Base-by-base conservation (phyloP, 2,113 vertebrate species). In the Merops nubicus region DNA sequence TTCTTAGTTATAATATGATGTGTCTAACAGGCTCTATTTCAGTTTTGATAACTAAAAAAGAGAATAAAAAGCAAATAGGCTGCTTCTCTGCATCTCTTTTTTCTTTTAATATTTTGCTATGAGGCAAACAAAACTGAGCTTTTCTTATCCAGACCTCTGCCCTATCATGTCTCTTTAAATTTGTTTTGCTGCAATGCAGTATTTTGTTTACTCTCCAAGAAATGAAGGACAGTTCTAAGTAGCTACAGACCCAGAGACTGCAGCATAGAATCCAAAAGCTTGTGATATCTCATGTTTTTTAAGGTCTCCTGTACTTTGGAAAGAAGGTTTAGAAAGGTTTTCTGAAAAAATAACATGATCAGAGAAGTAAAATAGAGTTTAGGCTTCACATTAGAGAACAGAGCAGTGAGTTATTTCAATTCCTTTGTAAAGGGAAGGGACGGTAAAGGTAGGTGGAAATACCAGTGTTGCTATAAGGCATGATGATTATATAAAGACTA, bases 101-200 rank as follows among this genome's bases (percentile, higher is more conserved):
- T 94, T 84, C 48, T 84, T 91, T 79, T 57, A 81, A 76, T 81
- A 82, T 93, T 89, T 94, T 94, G 53, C 89, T 92, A 64, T 18
- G 29, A 95, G 87, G 77, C 16, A 85, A 88, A 91, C 9, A 80
- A 91, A 95, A 43, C 51, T 11, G 28, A 95, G 43, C 31, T 29
- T 85, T 91, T 77, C 79, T 94, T 93, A 86, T 70, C 50, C 79
- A 85, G 81, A 91, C 83, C 91, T 96, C 91, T 95, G 59, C 62
- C 88, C 76, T 96, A 89, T 67, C 17, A 11, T 93, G 81, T 74
- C 90, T 97, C 84, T 82, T 79, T 75, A 94, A 94, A 95, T 85
- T 87, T 93, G 56, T 74, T 96, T 94, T 96, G 85, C 93, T 96
- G 97, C 97, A 98, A 85, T 98, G 97, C 97, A 97, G 97, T 87